Evolutionary conservation across 2,888 invertebrate genomes (phyloP).

Genomic region (Notocelia uddmanniana): DNA sequence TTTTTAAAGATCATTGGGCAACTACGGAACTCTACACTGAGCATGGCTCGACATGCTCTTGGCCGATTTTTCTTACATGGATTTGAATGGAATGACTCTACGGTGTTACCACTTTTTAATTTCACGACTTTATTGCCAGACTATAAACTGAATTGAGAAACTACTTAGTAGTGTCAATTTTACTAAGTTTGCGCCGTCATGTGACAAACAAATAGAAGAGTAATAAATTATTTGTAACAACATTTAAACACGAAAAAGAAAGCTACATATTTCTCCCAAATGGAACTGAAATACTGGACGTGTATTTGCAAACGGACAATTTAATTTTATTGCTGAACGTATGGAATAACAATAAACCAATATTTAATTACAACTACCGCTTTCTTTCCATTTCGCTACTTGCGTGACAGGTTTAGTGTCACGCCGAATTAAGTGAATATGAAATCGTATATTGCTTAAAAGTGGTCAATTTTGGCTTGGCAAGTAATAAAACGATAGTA

Average conservation of each 20-base stretch:
- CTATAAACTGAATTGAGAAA: too few species aligned
- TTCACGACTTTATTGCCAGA: too few species aligned
- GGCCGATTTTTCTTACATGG: too few species aligned
- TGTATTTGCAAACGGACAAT: not conserved
- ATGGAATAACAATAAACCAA: slow-evolving; percentile 30
- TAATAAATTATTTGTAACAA: not conserved
- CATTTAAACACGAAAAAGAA: not conserved
- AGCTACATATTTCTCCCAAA: not conserved
- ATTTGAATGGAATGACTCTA: too few species aligned
- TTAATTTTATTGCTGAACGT: not conserved
- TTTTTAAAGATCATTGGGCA: too few species aligned
- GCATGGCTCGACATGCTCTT: too few species aligned
- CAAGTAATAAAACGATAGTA: slow-evolving; percentile 58
- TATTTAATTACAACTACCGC: slow-evolving; percentile 8
- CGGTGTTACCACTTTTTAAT: too few species aligned
- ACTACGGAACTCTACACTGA: too few species aligned
- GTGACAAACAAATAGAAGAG: not conserved
- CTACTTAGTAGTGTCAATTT: not conserved
- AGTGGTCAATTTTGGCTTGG: slow-evolving; percentile 42
- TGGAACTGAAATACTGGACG: not conserved
- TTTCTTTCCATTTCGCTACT: slow-evolving; percentile 40
- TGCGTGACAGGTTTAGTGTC: slow-evolving; percentile 34
- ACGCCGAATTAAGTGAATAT: slow-evolving; percentile 30
- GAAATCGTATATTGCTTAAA: slow-evolving; percentile 42
- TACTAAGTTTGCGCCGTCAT: not conserved